These are phyloP conservation scores for Menidia menidia DNA, from an alignment of 2,797 vertebrate genomes.

Conservation along the genomic window DNA sequence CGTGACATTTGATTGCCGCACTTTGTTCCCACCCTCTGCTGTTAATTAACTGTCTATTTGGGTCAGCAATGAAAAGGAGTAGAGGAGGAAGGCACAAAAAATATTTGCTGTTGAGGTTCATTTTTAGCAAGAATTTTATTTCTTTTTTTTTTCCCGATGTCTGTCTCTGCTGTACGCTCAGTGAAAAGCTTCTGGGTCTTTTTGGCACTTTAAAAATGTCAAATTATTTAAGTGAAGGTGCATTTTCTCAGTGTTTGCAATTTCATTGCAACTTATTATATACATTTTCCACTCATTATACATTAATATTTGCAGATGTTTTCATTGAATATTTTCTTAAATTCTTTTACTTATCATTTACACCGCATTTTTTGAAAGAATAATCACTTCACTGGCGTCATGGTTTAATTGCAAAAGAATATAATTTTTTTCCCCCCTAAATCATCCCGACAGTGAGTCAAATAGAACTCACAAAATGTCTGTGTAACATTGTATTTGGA, in stretches of 20 bases:
- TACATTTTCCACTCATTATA: neutral
- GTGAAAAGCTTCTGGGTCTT: slow-evolving; percentile 6
- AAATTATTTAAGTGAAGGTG: neutral
- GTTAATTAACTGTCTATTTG: slow-evolving; percentile 65
- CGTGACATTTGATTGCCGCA: slow-evolving; percentile 61
- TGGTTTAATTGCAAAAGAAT: no score
- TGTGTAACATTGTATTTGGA: no score
- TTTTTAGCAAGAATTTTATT: slow-evolving; percentile 10
- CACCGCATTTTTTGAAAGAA: no score
- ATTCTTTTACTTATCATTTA: no score
- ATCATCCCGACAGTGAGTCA: no score
- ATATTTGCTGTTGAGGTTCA: slow-evolving; percentile 32
- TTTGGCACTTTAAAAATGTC: neutral
- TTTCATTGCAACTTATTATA: slow-evolving; percentile 17
- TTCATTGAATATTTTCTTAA: no score
- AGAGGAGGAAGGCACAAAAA: neutral
- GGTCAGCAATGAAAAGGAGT: slow-evolving; percentile 18
- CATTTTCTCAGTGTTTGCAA: neutral
- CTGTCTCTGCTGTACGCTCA: slow-evolving; percentile 20
- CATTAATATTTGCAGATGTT: neutral
- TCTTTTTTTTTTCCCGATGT: slow-evolving; percentile 16
- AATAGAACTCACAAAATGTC: no score
- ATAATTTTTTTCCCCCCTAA: no score
- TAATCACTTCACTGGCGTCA: no score
- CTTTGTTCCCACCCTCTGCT: slow-evolving; percentile 29